Evolutionary conservation across 1,140 invertebrate genomes (phyloP).

Genomic region (Drosophila kepulauana): DNA sequence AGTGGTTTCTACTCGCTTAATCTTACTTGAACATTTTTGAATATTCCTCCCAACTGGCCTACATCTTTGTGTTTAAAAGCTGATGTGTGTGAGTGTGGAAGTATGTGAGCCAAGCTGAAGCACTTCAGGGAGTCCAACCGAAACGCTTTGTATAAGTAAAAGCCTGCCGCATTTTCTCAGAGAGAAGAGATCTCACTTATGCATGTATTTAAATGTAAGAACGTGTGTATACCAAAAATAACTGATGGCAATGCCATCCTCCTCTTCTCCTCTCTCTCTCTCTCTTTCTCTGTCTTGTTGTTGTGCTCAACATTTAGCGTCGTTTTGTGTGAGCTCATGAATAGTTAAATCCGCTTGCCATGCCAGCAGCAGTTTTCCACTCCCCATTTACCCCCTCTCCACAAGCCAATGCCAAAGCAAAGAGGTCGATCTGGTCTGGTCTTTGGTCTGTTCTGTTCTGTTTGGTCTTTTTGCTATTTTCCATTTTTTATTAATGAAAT

Average conservation of each 20-base stretch:
- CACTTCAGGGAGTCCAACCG: conserved; percentile 21
- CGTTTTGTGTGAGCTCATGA: conserved; percentile 67
- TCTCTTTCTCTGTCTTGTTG: not conserved
- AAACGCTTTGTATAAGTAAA: conserved; percentile 44
- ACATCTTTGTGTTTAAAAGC: not conserved
- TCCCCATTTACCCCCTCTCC: not conserved
- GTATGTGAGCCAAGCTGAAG: conserved; percentile 12
- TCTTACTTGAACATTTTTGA: conserved; percentile 18
- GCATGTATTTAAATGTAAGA: conserved; percentile 48
- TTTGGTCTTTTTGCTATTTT: conserved; percentile 57
- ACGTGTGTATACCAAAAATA: conserved; percentile 34
- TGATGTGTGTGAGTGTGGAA: conserved; percentile 11
- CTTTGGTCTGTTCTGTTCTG: not conserved
- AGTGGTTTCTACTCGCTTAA: conserved; percentile 2
- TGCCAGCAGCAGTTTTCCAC: conserved; percentile 7
- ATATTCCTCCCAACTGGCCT: conserved; percentile 13
- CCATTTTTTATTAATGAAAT: conserved; percentile 83
- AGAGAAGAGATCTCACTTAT: conserved; percentile 38
- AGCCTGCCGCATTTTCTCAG: conserved; percentile 28
- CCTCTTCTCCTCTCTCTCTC: not conserved
- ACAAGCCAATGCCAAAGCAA: too few relatives aligned
- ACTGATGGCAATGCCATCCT: conserved; percentile 24
- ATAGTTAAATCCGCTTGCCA: conserved; percentile 74
- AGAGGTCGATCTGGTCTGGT: not conserved
- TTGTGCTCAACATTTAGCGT: conserved; percentile 50